Base-by-base conservation (phyloP, 2,113 vertebrate genomes). In the Mesoclemmys tuberculata region DNA sequence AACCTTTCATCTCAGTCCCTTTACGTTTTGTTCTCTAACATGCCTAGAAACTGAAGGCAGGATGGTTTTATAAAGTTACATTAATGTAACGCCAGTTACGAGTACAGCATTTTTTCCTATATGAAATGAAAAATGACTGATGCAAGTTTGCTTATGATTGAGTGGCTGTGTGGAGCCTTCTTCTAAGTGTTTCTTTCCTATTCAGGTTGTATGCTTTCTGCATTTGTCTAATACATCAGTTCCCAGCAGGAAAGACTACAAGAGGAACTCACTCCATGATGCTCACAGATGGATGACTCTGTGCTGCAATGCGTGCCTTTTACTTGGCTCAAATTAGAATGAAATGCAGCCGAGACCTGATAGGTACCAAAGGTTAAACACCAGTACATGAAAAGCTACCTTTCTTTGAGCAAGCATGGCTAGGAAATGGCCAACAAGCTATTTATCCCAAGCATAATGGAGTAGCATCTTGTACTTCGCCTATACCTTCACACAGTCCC, bases 201-300 rank as follows among this genome's bases (percentile, higher is more conserved):
- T 44, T 12, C 4, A 2, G 56, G 19, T 84, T 3, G 0, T 2
- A n/a, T 0, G 27, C 31, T 11, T 46, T n/a, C 48, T 1, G 4
- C 61, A 71, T 52, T 51, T 74, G 8, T n/a, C 61, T 31, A 3
- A 6, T 13, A 16, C 35, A 48, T 51, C 55, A 7, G 78, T 35
- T 31, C 61, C 64, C 55, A 22, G 10, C 9, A 22, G 54, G 31
- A 31, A 29, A 61, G n/a, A 58, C 5, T 16, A 31, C 0, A 3
- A 58, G 82, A 44, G 74, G 51, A 44, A 21, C 1, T 2, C 19
- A 19, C 21, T 29, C 22, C 41, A 26, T 13, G 46, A 14, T 18
- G 55, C 68, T 86, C 83, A 27, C 68, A 44, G 68, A 58, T 0
- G 2, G 49, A 14, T 31, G 49, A 3, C 18, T 49, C 41, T 18